phyloP scores from a whole-genome alignment of 2,888 invertebrate species.

The Parasteatoda lunata region DNA sequence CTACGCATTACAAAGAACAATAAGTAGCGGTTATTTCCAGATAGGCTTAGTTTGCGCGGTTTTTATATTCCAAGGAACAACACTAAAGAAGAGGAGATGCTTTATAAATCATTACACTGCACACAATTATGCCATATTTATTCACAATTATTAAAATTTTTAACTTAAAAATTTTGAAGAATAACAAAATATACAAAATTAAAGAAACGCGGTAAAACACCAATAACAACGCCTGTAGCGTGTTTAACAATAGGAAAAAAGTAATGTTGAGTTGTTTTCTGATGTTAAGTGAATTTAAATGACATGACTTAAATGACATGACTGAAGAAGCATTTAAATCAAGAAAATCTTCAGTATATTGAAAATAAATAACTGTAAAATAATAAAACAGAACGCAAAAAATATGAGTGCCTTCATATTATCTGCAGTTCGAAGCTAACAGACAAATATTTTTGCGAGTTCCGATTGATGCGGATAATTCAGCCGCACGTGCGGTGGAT shows the following conservation, averaged over 20 bases:
- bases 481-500: too few species aligned
- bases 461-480: background rate
- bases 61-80: slow-evolving; percentile 48
- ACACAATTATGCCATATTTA: background rate
- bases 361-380: background rate
- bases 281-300: background rate
- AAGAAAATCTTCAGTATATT: background rate
- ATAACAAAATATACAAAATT: slow-evolving; percentile 44
- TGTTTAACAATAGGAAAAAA: slow-evolving; percentile 37
- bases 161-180: slow-evolving; percentile 18
- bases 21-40: slow-evolving; percentile 55
- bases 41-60: slow-evolving; percentile 65
- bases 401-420: background rate
- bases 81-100: background rate
- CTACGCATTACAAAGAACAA: slow-evolving; percentile 60
- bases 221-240: slow-evolving; percentile 60
- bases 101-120: slow-evolving; percentile 8
- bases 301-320: background rate
- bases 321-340: background rate
- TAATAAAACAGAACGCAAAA: background rate
- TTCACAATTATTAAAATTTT: slow-evolving; percentile 2
- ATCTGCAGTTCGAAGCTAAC: background rate
- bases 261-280: slow-evolving; percentile 42
- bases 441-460: background rate
- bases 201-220: slow-evolving; percentile 48